Evolutionary conservation across 1,140 invertebrate genomes (phyloP), one percentile per base, ranked within the genome.

Genomic region (Cydia amplana): DNA sequence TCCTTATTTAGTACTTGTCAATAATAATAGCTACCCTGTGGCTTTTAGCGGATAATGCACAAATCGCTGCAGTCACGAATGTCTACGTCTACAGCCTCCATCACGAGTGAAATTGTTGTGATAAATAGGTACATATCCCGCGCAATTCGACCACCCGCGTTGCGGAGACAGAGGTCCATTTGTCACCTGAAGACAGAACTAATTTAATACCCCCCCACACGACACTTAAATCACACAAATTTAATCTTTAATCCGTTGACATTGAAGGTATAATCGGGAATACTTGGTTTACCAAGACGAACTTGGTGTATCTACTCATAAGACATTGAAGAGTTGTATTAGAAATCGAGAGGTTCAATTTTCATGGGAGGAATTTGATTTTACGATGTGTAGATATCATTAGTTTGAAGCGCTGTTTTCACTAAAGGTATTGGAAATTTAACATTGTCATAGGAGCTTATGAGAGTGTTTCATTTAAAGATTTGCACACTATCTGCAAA

Each of bases 21-120:
- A 23, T 23, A n/a, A 16, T 43, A 87, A 86, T 86, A 85, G 83
- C 84, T 85, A 85, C 80, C 79, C 77, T 72, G 74, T 74, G 75
- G 74, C 80, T 80, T 80, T 80, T 78, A 77, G 65, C 74, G 77
- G 80, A 74, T 83, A 79, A 80, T 79, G 79, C 75, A 76, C 67
- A 46, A 81, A 84, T 82, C 74, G 76, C 79, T 76, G 78, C 72
- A 77, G 83, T 89, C 87, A 89, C 87, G 87, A 85, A 80, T 85
- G 76, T 78, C 72, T 80, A 76, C 64, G 74, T 74, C 63, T 75
- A n/a, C 46, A 77, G 75, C 65, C 75, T 79, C 74, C 77, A 81
- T 78, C 67, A 36, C 73, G 77, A 87, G 87, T 86, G 86, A 90
- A 88, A 91, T 86, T 85, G 82, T 77, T 80, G 82, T 87, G 80